Evolutionary conservation across 1,140 invertebrate species (phyloP).

Genomic region (Mactra quadrangularis): DNA sequence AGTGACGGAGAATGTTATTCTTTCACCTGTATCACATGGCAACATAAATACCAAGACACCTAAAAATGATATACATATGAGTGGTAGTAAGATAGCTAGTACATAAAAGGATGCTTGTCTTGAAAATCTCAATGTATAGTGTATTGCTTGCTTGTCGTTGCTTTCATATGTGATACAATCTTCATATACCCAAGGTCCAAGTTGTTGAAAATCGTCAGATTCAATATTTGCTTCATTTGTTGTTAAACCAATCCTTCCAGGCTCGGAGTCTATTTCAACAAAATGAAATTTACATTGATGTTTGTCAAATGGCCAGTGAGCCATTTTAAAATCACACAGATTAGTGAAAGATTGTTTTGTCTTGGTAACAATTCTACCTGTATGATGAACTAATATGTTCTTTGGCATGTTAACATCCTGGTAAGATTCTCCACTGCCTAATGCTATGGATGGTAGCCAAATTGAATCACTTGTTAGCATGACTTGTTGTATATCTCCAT

Average conservation of each 20-base stretch:
- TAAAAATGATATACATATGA: slow-evolving; percentile 71
- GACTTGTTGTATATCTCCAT: slow-evolving; percentile 21
- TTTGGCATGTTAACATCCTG: neutral
- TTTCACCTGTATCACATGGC: slow-evolving; percentile 75
- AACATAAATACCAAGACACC: slow-evolving; percentile 73
- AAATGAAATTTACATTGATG: slow-evolving; percentile 54
- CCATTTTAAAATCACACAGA: slow-evolving; percentile 44
- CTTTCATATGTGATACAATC: slow-evolving; percentile 2
- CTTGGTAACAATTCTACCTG: slow-evolving; percentile 24
- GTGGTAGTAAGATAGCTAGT: slow-evolving; percentile 70
- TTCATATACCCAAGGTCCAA: neutral
- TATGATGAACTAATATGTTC: slow-evolving; percentile 21
- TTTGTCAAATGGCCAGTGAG: slow-evolving; percentile 60
- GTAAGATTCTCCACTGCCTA: slow-evolving; percentile 47
- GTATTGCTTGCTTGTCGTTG: slow-evolving; percentile 23
- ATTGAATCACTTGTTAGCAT: slow-evolving; percentile 26
- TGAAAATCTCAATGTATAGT: slow-evolving; percentile 33
- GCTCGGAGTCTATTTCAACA: slow-evolving; percentile 33
- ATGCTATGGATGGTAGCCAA: slow-evolving; percentile 52
- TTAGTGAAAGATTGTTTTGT: slow-evolving; percentile 24
- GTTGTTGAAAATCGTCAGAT: slow-evolving; percentile 20
- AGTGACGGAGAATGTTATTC: slow-evolving; percentile 73
- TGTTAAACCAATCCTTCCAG: neutral
- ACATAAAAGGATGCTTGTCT: slow-evolving; percentile 55
- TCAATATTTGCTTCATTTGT: neutral